Evolutionary conservation across 2,113 vertebrate genomes (phyloP).

Genomic region (Chaetura pelagica): DNA sequence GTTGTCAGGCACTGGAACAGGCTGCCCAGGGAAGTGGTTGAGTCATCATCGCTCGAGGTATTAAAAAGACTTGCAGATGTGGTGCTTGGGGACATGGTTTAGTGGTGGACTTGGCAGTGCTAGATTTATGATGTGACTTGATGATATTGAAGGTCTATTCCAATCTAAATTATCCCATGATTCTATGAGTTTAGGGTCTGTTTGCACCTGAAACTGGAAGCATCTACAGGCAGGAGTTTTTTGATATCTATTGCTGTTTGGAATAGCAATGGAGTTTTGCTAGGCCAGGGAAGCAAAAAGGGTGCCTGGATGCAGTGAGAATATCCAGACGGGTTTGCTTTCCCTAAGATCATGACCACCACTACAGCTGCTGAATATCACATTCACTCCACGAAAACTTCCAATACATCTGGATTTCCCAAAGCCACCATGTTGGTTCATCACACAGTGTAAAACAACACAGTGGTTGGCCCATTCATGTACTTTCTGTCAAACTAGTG

Average conservation of each 20-base stretch:
- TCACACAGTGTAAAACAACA: neutral
- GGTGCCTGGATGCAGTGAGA: neutral
- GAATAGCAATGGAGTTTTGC: neutral
- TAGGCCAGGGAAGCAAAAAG: neutral
- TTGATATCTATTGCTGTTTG: neutral
- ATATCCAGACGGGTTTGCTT: neutral
- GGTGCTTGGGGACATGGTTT: neutral
- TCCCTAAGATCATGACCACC: neutral
- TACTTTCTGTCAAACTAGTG: neutral
- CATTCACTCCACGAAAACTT: neutral
- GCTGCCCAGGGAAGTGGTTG: neutral
- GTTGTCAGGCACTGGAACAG: neutral
- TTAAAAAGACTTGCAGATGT: neutral
- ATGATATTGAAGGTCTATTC: neutral
- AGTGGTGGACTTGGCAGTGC: neutral
- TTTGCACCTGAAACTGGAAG: neutral
- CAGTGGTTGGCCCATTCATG: neutral
- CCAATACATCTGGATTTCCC: neutral
- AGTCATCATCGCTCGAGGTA: neutral
- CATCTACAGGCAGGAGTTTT: neutral
- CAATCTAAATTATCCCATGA: neutral
- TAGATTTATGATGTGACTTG: neutral
- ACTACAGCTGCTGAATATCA: neutral
- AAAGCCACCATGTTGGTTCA: neutral
- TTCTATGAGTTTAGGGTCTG: neutral